Conservation (phyloP, 2,113 vertebrate species). For the Agapornis roseicollis region DNA sequence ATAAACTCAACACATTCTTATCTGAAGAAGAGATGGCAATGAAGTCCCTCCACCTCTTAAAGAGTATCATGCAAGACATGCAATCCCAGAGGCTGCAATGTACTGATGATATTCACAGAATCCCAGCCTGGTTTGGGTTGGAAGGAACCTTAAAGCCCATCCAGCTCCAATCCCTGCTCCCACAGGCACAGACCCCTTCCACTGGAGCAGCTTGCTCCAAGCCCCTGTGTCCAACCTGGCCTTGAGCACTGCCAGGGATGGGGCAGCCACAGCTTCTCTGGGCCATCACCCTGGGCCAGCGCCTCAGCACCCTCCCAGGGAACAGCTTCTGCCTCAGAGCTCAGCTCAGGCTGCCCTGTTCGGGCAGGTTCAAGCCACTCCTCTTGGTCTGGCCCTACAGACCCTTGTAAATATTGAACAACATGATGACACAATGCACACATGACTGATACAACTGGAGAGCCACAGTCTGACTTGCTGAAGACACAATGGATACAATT, state of each 20-base stretch:
- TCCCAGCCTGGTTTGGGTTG: neutral
- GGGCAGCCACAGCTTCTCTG: neutral
- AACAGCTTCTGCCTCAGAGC: neutral
- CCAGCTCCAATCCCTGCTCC: neutral
- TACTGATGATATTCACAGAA: neutral
- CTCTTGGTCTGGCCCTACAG: neutral
- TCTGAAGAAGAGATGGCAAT: neutral
- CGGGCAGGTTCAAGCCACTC: neutral
- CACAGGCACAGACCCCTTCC: neutral
- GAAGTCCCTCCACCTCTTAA: neutral
- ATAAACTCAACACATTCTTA: neutral
- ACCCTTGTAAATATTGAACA: neutral
- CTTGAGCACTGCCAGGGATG: no score
- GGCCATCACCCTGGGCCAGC: neutral
- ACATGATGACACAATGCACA: neutral
- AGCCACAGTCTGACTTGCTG: neutral
- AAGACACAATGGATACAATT: neutral
- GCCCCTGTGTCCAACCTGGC: neutral
- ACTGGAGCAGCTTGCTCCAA: neutral
- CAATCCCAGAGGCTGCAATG: neutral
- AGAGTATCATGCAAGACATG: neutral
- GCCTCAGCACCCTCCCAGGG: neutral
- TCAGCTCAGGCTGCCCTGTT: neutral
- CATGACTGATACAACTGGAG: neutral
- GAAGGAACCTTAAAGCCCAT: neutral